phyloP scores from a whole-genome alignment of 1,140 invertebrate genomes.

The Drosophila mojavensis region DNA sequence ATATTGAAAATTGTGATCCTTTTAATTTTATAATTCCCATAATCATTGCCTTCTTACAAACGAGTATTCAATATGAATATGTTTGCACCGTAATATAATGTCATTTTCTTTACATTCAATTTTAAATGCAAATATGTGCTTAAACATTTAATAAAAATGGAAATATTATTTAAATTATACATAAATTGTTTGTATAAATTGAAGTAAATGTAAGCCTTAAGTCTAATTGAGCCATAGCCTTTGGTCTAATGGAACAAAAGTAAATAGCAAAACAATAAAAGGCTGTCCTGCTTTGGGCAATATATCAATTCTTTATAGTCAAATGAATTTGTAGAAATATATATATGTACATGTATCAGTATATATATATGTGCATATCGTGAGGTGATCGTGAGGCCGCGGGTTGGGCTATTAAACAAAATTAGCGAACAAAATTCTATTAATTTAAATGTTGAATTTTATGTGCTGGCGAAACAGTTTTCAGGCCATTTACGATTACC shows the following conservation, averaged over 20 bases:
- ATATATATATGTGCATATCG: background rate
- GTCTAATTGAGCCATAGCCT: constrained; percentile 26
- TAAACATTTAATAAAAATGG: background rate
- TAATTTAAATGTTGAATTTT: constrained; percentile 69
- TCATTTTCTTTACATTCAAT: too few species aligned
- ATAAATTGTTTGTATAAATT: background rate
- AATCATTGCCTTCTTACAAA: too few species aligned
- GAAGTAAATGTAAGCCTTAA: background rate
- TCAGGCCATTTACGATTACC: constrained; percentile 44
- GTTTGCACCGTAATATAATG: too few species aligned
- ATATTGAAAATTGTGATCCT: too few species aligned
- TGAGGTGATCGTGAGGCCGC: constrained; percentile 7
- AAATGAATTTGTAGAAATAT: constrained; percentile 14
- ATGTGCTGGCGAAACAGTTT: constrained; percentile 45
- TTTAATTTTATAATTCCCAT: too few species aligned
- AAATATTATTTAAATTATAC: background rate
- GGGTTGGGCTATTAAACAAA: constrained; percentile 39
- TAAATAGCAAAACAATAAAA: constrained; percentile 37
- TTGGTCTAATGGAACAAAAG: constrained; percentile 52
- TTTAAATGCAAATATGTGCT: background rate
- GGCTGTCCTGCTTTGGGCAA: constrained; percentile 40
- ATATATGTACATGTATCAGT: background rate
- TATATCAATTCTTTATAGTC: constrained; percentile 39
- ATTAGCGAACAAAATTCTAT: constrained; percentile 68
- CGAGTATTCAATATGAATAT: too few species aligned